Conservation (phyloP, 2,113 vertebrate genomes). For the Nibea coibor region DNA sequence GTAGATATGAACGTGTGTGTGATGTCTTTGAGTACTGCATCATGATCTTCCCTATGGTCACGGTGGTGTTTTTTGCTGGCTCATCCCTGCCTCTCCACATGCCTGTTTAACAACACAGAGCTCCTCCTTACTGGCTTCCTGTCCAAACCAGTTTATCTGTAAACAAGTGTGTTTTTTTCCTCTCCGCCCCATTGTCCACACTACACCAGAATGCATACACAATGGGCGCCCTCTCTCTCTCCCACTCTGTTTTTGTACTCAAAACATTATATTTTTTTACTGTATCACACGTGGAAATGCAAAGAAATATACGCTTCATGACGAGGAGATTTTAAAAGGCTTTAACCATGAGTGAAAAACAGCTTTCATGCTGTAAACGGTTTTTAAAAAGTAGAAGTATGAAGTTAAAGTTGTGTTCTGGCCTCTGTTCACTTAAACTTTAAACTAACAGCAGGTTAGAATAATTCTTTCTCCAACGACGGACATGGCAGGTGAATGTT, state of each 20-base stretch:
- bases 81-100: conserved; percentile 82
- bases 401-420: not conserved
- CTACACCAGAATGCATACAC: conserved; percentile 75
- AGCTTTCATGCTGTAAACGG: not conserved
- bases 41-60: conserved; percentile 73
- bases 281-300: conserved; percentile 10
- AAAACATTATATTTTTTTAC: conserved; percentile 57
- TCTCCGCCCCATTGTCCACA: conserved; percentile 81
- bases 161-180: conserved; percentile 83
- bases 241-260: conserved; percentile 54
- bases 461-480: conserved; percentile 42
- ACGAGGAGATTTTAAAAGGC: conserved; percentile 1
- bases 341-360: not conserved
- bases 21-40: conserved; percentile 56
- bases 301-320: conserved; percentile 22
- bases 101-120: conserved; percentile 82
- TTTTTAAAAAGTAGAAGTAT: not conserved
- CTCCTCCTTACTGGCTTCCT: conserved; percentile 85
- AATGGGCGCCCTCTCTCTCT: conserved; percentile 73
- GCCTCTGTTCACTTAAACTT: conserved; percentile 12
- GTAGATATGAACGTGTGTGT: conserved; percentile 28
- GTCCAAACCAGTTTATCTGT: conserved; percentile 86
- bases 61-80: conserved; percentile 79
- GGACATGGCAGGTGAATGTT: conserved; percentile 59
- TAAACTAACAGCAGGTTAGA: conserved; percentile 29